phyloP scores from a whole-genome alignment of 2,113 vertebrate genomes.

The Leucopsar rothschildi region DNA sequence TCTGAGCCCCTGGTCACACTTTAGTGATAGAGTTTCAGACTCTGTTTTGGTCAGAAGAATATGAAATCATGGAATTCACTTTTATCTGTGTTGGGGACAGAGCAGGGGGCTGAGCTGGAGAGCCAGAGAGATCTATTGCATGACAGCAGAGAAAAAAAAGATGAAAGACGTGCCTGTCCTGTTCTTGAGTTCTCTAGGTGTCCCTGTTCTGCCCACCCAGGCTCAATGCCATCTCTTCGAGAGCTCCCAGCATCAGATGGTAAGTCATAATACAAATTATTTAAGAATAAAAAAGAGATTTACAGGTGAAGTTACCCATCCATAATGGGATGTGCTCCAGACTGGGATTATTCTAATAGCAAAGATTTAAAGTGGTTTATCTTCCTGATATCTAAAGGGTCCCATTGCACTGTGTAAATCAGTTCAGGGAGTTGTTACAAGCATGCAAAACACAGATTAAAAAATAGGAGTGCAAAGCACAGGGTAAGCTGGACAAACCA shows the following conservation, averaged over 20 bases:
- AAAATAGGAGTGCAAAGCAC: neutral
- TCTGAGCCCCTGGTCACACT: neutral
- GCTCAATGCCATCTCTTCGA: neutral
- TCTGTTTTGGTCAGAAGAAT: neutral
- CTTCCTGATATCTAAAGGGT: neutral
- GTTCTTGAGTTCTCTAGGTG: neutral
- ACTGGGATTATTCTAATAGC: neutral
- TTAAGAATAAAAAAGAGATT: neutral
- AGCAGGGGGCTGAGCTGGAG: neutral
- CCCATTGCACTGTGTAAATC: neutral
- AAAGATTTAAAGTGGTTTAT: neutral
- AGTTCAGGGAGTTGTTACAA: neutral
- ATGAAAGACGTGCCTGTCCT: neutral
- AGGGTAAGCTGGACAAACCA: neutral
- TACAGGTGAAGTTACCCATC: neutral
- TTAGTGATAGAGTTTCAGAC: neutral
- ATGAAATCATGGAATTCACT: neutral
- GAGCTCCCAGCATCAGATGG: neutral
- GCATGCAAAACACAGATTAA: neutral
- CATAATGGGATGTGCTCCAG: neutral
- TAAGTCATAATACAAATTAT: neutral
- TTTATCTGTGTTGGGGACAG: fast-evolving
- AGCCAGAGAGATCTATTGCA: neutral
- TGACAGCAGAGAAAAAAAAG: neutral
- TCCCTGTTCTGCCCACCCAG: neutral